Percentiles rank a stretch among this genome's conserved stretches.
Evolutionary conservation across 2,888 invertebrate species (phyloP).

Genomic region (Bembecia ichneumoniformis): DNA sequence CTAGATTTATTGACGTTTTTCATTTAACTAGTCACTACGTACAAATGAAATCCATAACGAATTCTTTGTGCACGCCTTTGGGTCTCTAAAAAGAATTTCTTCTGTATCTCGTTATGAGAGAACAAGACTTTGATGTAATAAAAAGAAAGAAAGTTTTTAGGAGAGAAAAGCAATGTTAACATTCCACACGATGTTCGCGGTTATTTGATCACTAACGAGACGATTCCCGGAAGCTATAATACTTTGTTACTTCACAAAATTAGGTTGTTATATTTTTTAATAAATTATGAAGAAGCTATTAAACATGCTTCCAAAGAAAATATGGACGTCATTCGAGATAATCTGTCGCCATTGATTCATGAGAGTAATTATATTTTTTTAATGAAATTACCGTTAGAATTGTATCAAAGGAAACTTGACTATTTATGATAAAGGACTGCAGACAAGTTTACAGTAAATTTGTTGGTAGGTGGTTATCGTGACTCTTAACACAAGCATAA

Average conservation of each 20-base stretch:
- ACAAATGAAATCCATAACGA: slow-evolving; percentile 17
- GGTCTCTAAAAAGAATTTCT: slow-evolving; percentile 23
- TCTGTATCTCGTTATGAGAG: slow-evolving; percentile 34
- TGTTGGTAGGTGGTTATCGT: too few species aligned
- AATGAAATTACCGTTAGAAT: too few species aligned
- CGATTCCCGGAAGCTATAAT: slow-evolving; percentile 55
- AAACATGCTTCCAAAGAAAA: slow-evolving; percentile 18
- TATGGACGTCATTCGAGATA: too few species aligned
- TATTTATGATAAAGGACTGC: too few species aligned
- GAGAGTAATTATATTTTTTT: too few species aligned
- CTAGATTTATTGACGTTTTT: slow-evolving; percentile 48
- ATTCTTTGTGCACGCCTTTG: slow-evolving; percentile 19
- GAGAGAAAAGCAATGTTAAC: slow-evolving; percentile 43
- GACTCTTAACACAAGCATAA: too few species aligned
- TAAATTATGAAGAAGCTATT: slow-evolving; percentile 35
- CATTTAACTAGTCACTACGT: slow-evolving; percentile 2
- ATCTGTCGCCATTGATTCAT: too few species aligned
- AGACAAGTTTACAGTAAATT: too few species aligned
- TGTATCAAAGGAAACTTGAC: too few species aligned
- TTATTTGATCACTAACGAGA: slow-evolving; percentile 58
- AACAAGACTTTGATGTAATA: slow-evolving; percentile 46
- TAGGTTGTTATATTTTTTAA: slow-evolving; percentile 37
- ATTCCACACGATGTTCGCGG: slow-evolving; percentile 43
- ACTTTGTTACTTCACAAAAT: slow-evolving; percentile 46
- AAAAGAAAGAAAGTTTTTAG: slow-evolving; percentile 34